These are phyloP conservation scores for Conistra vaccinii DNA, from an alignment of 2,888 invertebrate species.

Conservation along the genomic window DNA sequence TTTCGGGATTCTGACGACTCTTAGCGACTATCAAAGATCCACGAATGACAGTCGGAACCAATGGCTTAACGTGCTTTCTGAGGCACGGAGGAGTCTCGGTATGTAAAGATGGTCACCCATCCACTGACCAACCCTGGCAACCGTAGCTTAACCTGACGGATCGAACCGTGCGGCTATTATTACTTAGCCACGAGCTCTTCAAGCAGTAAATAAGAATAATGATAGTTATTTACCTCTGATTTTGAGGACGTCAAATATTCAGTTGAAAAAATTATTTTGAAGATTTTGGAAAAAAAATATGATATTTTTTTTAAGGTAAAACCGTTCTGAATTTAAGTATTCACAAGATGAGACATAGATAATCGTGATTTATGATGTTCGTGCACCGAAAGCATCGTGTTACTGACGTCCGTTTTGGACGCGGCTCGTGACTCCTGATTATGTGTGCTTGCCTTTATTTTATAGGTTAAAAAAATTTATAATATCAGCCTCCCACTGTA, in stretches of 20 bases:
- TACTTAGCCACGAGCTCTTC: too few relatives aligned
- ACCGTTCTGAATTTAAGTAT: constrained; percentile 44
- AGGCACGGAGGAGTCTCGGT: too few relatives aligned
- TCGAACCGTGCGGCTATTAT: too few relatives aligned
- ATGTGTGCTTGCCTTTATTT: constrained; percentile 54
- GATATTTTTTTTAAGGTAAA: constrained; percentile 24
- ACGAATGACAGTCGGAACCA: too few relatives aligned
- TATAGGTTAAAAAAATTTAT: too few relatives aligned
- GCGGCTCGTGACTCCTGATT: constrained; percentile 64
- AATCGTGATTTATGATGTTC: constrained; percentile 70
- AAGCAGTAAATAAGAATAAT: neutral
- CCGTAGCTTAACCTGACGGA: too few relatives aligned
- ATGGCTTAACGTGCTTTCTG: too few relatives aligned
- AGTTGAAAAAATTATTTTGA: neutral
- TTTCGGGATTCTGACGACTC: too few relatives aligned
- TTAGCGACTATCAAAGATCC: too few relatives aligned
- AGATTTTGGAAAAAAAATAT: neutral
- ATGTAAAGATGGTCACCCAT: too few relatives aligned
- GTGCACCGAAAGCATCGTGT: constrained; percentile 67
- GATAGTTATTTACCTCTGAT: neutral
- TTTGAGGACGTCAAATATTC: neutral
- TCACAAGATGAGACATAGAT: constrained; percentile 67
- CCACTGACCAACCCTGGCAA: too few relatives aligned
- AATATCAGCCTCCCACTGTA: too few relatives aligned
- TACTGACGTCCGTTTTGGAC: constrained; percentile 45